Evolutionary conservation across 2,113 vertebrate species (phyloP), one percentile per base, ranked within the genome.

Genomic region (Protobothrops flavoviridis): DNA sequence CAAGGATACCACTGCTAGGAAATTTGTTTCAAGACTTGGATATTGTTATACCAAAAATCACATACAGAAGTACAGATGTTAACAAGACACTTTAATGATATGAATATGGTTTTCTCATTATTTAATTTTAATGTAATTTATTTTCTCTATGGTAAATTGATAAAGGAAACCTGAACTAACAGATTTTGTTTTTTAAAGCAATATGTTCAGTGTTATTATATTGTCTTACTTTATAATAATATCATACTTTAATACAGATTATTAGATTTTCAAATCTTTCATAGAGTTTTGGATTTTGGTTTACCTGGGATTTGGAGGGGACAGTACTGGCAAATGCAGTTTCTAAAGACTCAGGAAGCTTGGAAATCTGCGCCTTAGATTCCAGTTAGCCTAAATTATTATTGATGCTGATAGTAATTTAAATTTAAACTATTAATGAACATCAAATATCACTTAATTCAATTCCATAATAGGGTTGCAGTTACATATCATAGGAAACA

Each of bases 11-110:
- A 95, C 98, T 98, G 98, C 98, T 98, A 97, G 94, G 97, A 98
- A 98, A 98, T 98, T 98, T 98, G 97, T 98, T 98, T 98, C 97
- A 93, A 97, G 97, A 91, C 97, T 97, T 97, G 97, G 98, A 96
- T 97, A 97, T 97, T 0, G 93, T 98, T 98, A 98, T 95, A 97
- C 92, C 95, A 97, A 97, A 97, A 96, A 96, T 96, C 96, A 95
- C 33, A 88, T 95, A 94, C 95, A 90, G 91, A 96, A 97, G 94
- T 85, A 95, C 93, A 95, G 96, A 88, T 95, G 64, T 96, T 96
- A 97, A 97, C 96, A 96, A 97, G 94, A 74, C 90, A 91, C 94
- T 95, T 90, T 97, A 92, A 52, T 95, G 95, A 97, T 96, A 95
- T 59, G 94, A 97, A 97, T 96, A 92, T 92, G 43, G 45, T 90